Conservation (phyloP, 2,888 invertebrate species). For the Eupithecia insigniata region DNA sequence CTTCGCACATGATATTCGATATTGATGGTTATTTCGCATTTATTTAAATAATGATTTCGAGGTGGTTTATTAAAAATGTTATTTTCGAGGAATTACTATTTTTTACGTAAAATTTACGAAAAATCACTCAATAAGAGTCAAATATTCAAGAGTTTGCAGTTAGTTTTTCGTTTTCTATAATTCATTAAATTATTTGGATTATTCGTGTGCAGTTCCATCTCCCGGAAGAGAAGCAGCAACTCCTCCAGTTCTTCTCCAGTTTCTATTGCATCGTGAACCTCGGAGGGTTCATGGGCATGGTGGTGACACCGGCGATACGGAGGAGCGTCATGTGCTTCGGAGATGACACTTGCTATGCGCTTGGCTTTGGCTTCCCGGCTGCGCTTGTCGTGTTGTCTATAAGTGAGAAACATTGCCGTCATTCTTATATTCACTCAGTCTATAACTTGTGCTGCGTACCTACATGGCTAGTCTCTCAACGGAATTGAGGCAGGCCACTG, state of each 20-base stretch:
- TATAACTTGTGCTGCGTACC: too few species aligned
- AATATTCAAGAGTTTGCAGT: background rate
- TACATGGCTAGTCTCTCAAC: too few species aligned
- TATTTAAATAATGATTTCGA: background rate
- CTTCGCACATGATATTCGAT: background rate
- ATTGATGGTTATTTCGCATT: background rate
- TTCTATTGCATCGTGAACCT: slow-evolving; percentile 93
- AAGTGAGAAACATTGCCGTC: slow-evolving; percentile 64
- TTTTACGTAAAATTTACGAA: background rate
- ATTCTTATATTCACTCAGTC: too few species aligned
- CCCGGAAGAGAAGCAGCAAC: slow-evolving; percentile 86
- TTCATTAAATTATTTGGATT: background rate
- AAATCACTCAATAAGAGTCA: background rate
- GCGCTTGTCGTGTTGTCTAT: slow-evolving; percentile 87
- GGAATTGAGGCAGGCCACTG: too few species aligned
- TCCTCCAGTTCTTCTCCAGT: slow-evolving; percentile 90
- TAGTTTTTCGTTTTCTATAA: background rate
- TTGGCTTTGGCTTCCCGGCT: slow-evolving; percentile 92
- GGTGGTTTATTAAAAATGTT: background rate
- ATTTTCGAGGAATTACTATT: background rate
- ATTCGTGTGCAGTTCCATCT: slow-evolving; percentile 80
- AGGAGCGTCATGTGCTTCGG: slow-evolving; percentile 87
- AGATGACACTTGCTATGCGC: slow-evolving; percentile 88
- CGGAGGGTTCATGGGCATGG: slow-evolving; percentile 86
- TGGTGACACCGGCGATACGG: slow-evolving; percentile 89